A percentile compares a stretch with the other conserved stretches of the same genome.
Evolutionary conservation across 1,140 invertebrate species (phyloP).

Genomic region (Oryctes rhinoceros): DNA sequence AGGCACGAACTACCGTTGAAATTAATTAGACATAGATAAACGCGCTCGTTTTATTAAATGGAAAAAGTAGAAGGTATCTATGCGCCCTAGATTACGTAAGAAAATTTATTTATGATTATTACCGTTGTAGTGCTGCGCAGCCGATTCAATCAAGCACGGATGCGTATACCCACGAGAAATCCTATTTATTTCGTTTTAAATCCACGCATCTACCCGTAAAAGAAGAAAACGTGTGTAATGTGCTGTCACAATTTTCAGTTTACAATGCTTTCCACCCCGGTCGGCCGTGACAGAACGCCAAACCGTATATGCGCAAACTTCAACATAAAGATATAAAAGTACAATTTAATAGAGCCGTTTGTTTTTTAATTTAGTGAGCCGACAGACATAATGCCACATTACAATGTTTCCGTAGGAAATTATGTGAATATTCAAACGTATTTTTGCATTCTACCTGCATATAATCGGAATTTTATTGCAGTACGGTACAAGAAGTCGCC

Average conservation of each 20-base stretch:
- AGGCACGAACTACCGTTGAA: too few relatives aligned
- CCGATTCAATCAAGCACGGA: neutral
- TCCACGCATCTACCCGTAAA: constrained; percentile 4
- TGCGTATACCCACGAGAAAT: neutral
- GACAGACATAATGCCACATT: constrained; percentile 39
- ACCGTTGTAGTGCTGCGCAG: neutral
- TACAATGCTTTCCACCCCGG: constrained; percentile 14
- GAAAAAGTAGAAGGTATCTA: neutral
- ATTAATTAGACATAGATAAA: too few relatives aligned
- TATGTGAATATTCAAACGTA: constrained; percentile 38
- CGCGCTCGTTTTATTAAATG: neutral
- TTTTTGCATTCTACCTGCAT: constrained; percentile 40
- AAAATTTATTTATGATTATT: too few relatives aligned
- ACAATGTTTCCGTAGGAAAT: constrained; percentile 38
- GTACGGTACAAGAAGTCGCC: constrained; percentile 11
- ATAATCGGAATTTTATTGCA: constrained; percentile 36
- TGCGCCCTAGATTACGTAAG: too few relatives aligned
- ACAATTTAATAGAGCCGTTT: constrained; percentile 56
- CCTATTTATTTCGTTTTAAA: constrained; percentile 7
- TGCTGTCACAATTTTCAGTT: constrained; percentile 16
- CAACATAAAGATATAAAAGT: constrained; percentile 46
- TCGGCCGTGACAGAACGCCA: constrained; percentile 3
- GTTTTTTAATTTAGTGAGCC: constrained; percentile 43
- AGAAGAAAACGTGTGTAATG: neutral
- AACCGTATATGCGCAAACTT: constrained; percentile 33